These are phyloP conservation scores for Crotalus helleri DNA, from an alignment of 2,113 vertebrate species.

Conservation along the genomic window DNA sequence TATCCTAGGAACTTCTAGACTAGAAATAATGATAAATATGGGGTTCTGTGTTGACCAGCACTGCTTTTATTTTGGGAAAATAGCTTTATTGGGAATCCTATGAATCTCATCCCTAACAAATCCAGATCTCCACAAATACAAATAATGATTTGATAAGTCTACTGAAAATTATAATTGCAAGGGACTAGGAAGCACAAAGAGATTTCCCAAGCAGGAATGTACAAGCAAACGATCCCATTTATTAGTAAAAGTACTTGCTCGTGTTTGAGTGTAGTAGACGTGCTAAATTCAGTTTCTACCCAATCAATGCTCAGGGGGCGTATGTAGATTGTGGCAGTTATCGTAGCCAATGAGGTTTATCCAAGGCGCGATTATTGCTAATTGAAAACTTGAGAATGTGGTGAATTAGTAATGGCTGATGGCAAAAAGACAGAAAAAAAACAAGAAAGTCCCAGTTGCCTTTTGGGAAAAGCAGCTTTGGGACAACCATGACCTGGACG, in stretches of 20 bases:
- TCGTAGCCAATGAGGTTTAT: background rate
- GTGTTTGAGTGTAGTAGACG: background rate
- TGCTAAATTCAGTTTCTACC: background rate
- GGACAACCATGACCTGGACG: background rate
- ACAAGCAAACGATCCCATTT: background rate
- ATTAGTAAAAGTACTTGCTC: background rate
- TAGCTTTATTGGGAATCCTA: background rate
- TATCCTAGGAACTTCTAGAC: slow-evolving; percentile 44
- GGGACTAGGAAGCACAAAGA: background rate
- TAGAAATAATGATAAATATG: slow-evolving; percentile 17
- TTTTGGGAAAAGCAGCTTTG: background rate
- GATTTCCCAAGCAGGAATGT: background rate
- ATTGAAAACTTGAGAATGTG: background rate
- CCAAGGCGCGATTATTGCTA: background rate
- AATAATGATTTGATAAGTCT: background rate
- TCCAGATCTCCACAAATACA: background rate
- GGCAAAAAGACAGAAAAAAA: background rate
- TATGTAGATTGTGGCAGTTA: background rate
- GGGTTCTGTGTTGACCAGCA: slow-evolving; percentile 41
- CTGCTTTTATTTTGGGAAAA: slow-evolving; percentile 28
- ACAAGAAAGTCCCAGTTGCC: background rate
- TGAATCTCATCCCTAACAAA: background rate
- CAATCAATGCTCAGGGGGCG: background rate
- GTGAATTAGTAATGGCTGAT: background rate
- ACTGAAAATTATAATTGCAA: background rate